Evolutionary conservation across 2,888 invertebrate genomes (phyloP).

Genomic region (Rhyacophila evoluta): DNA sequence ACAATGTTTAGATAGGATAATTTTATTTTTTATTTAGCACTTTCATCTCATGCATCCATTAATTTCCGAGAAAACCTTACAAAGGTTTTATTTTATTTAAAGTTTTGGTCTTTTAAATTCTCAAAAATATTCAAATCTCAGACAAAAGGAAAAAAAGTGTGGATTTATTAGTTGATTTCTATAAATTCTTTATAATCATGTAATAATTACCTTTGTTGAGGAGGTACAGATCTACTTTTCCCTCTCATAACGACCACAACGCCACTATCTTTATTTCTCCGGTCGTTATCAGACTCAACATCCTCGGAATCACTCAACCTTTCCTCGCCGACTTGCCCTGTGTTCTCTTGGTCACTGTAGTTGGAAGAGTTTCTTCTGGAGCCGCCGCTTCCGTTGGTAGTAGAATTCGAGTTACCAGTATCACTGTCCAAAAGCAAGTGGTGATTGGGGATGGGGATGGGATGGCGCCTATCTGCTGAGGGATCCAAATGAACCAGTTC

Average conservation of each 20-base stretch:
- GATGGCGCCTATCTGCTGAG: not conserved
- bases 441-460: constrained; percentile 20
- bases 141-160: too few relatives aligned
- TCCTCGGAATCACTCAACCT: constrained; percentile 42
- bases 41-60: too few relatives aligned
- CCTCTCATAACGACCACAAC: constrained; percentile 41
- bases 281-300: constrained; percentile 40
- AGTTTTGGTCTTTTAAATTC: too few relatives aligned
- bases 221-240: constrained; percentile 51
- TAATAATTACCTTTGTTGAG: constrained; percentile 51
- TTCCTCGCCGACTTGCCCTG: not conserved
- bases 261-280: not conserved
- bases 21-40: too few relatives aligned
- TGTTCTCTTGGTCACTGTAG: constrained; percentile 54
- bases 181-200: too few relatives aligned
- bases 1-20: too few relatives aligned
- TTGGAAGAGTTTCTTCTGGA: constrained; percentile 67
- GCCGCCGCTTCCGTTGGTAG: constrained; percentile 67
- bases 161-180: too few relatives aligned
- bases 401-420: constrained; percentile 64
- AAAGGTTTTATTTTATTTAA: too few relatives aligned
- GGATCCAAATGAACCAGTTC: constrained; percentile 58
- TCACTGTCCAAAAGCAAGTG: constrained; percentile 58
- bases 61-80: too few relatives aligned
- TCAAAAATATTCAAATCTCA: too few relatives aligned